Percentiles rank a stretch among this genome's conserved stretches.
phyloP scores from a whole-genome alignment of 1,140 invertebrate genomes.

The Ceratina japonica region DNA sequence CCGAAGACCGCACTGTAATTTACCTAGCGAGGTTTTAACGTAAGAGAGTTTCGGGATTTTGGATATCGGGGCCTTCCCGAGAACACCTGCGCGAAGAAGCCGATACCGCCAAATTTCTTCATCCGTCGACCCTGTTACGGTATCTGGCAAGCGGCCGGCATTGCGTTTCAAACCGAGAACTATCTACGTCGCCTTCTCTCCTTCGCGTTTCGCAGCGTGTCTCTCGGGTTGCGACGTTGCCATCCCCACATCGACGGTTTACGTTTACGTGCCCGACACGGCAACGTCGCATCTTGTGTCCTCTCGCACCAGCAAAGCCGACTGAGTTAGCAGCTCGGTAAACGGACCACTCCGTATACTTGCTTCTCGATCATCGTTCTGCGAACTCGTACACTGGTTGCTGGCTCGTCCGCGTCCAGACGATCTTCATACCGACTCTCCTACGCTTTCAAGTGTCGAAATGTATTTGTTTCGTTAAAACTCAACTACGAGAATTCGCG shows the following conservation, averaged over 20 bases:
- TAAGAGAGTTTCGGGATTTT: conserved; percentile 10
- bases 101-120: conserved; percentile 69
- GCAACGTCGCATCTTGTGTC: conserved; percentile 56
- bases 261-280: conserved; percentile 23
- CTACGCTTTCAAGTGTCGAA: conserved; percentile 2
- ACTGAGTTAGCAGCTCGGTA: conserved; percentile 46
- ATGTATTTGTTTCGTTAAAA: too few species aligned
- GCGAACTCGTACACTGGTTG: conserved; percentile 33
- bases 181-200: conserved; percentile 35
- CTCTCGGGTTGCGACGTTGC: conserved; percentile 58
- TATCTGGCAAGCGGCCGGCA: conserved; percentile 62
- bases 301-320: conserved; percentile 40
- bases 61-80: not conserved
- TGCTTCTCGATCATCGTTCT: conserved; percentile 48
- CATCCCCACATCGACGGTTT: conserved; percentile 36
- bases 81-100: conserved; percentile 41
- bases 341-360: conserved; percentile 45
- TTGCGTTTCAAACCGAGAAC: conserved; percentile 55
- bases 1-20: not conserved
- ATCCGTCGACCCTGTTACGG: conserved; percentile 71
- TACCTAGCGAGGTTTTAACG: not conserved
- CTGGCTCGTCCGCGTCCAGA: not conserved
- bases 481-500: not conserved
- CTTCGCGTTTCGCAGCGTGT: conserved; percentile 43
- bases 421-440: not conserved